These are phyloP conservation scores for Selene dorsalis DNA, from an alignment of 2,797 vertebrate genomes.

Conservation along the genomic window DNA sequence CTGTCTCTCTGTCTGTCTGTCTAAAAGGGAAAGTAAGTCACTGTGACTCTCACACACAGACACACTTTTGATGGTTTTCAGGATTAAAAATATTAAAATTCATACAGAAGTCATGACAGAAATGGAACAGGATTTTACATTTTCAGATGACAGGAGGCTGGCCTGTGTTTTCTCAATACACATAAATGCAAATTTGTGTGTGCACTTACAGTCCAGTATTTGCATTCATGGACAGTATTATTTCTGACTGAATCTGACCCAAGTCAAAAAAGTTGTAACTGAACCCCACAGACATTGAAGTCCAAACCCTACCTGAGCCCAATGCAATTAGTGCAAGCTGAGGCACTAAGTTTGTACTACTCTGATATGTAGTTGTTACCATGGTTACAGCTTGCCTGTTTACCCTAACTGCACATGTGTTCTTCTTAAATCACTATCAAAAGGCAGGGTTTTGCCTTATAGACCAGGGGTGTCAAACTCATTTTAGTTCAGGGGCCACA, in stretches of 20 bases:
- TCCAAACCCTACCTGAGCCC: background rate
- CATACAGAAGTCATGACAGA: conserved; percentile 68
- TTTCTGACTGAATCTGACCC: background rate
- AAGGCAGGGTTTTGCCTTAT: background rate
- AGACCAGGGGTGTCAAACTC: too few relatives aligned
- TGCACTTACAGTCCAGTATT: background rate
- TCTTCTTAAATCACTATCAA: background rate
- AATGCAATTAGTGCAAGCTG: background rate
- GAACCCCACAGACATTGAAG: background rate
- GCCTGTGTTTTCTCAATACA: conserved; percentile 33
- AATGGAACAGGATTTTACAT: conserved; percentile 65
- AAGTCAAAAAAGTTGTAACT: background rate
- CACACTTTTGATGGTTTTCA: conserved; percentile 35
- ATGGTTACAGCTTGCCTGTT: background rate
- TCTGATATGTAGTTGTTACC: background rate
- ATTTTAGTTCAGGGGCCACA: too few relatives aligned
- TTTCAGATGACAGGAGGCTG: conserved; percentile 52
- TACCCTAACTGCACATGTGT: background rate
- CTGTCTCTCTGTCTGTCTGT: conserved; percentile 18
- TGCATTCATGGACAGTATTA: background rate
- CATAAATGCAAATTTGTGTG: conserved; percentile 10
- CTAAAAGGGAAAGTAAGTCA: background rate
- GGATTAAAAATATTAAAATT: conserved; percentile 60
- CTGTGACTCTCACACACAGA: background rate
- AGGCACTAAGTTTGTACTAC: background rate